Evolutionary conservation across 2,113 vertebrate species (phyloP), one percentile per base, ranked within the genome.

Genomic region (Telmatochromis brachygnathus): DNA sequence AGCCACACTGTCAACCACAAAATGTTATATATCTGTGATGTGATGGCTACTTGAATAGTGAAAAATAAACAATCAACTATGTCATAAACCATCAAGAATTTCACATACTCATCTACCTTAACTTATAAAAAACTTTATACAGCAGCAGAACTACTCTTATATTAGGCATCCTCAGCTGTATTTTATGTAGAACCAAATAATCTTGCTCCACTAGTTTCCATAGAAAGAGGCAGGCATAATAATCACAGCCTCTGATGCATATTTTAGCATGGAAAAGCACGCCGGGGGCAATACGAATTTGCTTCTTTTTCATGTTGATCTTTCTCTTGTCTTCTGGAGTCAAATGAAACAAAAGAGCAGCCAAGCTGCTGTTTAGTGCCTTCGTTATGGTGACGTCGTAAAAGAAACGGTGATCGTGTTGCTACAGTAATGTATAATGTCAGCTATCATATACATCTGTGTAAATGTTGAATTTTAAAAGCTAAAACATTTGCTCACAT

Each of bases 231-330:
- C 60, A 80, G 47, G 81, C 39, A 80, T 90, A 88, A 88, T 90
- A 92, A 93, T 93, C 89, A 91, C 86, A 89, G 68, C 23, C 85
- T 80, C 53, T 45, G 49, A 35, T 92, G 91, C 89, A 91, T 94
- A 91, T 93, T 91, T 93, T 83, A 89, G 79, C 87, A 89, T 89
- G 58, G 37, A 80, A 83, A 92, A 87, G 19, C 70, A 49, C 17
- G 79, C 94, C 86, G 6, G 70, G 17, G 89, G 93, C 79, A 42
- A 62, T 37, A 45, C 7, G 30, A 90, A 81, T 92, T 42, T 84
- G 73, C 82, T 79, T 90, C 85, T 86, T 88, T 91, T 91, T 88
- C 53, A 86, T 90, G 85, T 89, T 81, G 88, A 92, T 93, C 79
- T 84, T 93, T 85, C 53, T 79, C 87, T 75, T 47, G 28, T 89